These are phyloP conservation scores for Conus betulinus DNA, from an alignment of 1,140 invertebrate species.

Conservation along the genomic window DNA sequence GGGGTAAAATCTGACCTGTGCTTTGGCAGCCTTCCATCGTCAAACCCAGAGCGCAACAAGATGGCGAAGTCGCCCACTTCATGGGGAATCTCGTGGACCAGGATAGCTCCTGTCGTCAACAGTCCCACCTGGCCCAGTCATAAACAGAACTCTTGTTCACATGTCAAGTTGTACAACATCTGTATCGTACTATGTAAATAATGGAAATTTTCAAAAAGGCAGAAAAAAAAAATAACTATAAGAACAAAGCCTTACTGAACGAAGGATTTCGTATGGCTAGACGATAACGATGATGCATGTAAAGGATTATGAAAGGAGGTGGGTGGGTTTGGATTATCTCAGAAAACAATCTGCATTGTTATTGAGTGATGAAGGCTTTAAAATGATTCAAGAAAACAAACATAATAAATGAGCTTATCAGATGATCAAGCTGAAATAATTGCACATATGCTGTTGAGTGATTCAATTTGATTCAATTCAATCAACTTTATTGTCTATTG, in stretches of 20 bases:
- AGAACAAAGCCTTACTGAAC: not conserved
- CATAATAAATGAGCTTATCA: no score
- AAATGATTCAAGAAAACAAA: no score
- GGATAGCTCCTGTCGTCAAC: constrained; percentile 94
- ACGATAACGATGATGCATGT: no score
- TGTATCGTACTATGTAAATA: not conserved
- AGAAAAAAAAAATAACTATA: not conserved
- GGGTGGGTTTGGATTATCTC: no score
- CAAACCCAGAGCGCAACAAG: constrained; percentile 89
- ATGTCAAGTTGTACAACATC: not conserved
- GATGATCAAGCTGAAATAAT: no score
- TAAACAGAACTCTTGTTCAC: not conserved
- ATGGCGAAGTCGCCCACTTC: constrained; percentile 98
- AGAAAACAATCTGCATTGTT: no score
- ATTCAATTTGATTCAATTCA: no score
- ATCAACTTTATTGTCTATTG: no score
- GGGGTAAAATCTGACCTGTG: constrained; percentile 78
- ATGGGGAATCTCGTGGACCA: constrained; percentile 98
- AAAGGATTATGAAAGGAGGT: no score
- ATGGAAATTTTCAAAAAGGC: not conserved
- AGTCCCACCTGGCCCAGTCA: constrained; percentile 81
- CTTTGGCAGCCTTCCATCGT: constrained; percentile 93
- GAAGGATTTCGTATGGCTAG: no score
- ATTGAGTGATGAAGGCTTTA: no score
- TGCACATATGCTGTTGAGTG: no score